Base-by-base conservation (phyloP, 2,113 vertebrate species). In the Lophochroa leadbeateri region DNA sequence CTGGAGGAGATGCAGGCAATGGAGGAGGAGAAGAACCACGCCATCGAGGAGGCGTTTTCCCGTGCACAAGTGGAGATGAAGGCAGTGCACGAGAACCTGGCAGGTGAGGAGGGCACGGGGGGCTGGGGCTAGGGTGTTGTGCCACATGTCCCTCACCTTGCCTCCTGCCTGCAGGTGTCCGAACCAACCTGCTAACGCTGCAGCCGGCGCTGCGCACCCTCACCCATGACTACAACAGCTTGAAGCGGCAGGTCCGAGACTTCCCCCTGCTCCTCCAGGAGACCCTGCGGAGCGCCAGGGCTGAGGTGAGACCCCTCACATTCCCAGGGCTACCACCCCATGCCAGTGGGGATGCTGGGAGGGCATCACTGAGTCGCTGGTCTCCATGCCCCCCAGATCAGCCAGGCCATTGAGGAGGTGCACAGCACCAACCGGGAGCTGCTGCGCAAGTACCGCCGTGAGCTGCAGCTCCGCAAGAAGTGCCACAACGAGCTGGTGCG, bases 381-480 rank as follows among this genome's bases (percentile, higher is more conserved):
- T 68, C 8, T 74, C 67, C 24, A 0, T 19, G 2, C 13, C 89
- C 43, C 31, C 14, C 4, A 99, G 99, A 99, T 99, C 28, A 98
- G 99, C 82, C 99, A 99, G 96, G 99, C 98, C 97, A 99, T 99
- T 9, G 98, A 98, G 53, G 98, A 99, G 74, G 99, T 99, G 64
- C 99, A 98, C 97, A 97, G 63, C 94, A 98, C 98, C 82, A 99
- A 99, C 97, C 98, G 98, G 96, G 99, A 99, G 95, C 98, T 99
- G 63, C 98, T 99, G 95, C 97, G 98, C 43, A 99, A 99, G 96
- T 99, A 99, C 97, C 99, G 99, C 76, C 94, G 98, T 44, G 99
- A 99, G 96, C 99, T 99, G 98, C 99, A 99, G 97, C 98, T 99
- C 94, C 98, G 99, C 91, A 99, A 99, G 98, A 99, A 99, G 76